A percentile compares a stretch with the other conserved stretches of the same genome.
Evolutionary conservation across 2,113 vertebrate species (phyloP).

Genomic region (Tinamus guttatus): DNA sequence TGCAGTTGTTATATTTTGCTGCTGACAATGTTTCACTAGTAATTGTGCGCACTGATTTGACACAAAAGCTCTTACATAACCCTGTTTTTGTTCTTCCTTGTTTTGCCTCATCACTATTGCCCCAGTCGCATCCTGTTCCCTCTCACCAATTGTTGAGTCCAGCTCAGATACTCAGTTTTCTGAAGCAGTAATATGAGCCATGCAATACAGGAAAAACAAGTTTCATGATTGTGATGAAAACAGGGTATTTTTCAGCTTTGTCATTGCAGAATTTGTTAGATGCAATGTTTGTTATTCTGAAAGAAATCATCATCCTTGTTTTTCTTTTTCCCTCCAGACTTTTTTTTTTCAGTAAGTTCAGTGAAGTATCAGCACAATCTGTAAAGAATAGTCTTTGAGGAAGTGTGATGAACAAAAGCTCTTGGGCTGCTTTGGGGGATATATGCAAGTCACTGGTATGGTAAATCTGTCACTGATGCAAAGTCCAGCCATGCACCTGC

Average conservation of each 20-base stretch:
- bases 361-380: background rate
- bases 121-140: background rate
- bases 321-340: background rate
- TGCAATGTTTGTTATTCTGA: background rate
- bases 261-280: background rate
- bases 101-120: background rate
- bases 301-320: background rate
- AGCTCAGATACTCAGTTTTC: background rate
- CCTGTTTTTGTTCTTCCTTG: background rate
- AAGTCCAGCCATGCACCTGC: background rate
- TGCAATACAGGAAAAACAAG: accelerated
- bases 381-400: background rate
- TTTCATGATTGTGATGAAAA: background rate
- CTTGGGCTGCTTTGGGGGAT: background rate
- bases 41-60: background rate
- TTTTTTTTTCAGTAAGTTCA: background rate
- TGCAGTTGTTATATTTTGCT: background rate
- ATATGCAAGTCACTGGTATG: background rate
- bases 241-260: background rate
- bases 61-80: background rate
- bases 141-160: background rate
- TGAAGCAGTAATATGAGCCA: background rate
- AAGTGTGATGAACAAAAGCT: background rate
- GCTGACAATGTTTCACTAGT: background rate
- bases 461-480: accelerated